Conservation (phyloP, 2,113 vertebrate genomes). For the Bubo bubo region DNA sequence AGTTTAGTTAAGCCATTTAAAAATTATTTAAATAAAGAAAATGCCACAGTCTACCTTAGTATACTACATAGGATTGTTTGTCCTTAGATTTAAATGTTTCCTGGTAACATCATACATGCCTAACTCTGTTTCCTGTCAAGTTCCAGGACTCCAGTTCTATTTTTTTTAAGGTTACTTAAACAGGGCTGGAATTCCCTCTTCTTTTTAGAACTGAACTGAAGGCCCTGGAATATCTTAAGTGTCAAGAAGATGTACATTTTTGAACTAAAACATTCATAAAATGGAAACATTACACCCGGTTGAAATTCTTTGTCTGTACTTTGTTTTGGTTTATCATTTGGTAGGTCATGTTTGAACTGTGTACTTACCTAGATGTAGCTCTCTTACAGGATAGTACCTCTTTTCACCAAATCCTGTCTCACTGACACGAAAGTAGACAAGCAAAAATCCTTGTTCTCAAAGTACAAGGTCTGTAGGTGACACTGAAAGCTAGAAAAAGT, state of each 20-base stretch:
- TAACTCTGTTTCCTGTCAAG: not conserved
- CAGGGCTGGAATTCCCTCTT: not conserved
- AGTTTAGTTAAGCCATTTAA: not conserved
- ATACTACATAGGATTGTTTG: not conserved
- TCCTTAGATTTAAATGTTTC: not conserved
- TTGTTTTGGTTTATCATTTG: not conserved
- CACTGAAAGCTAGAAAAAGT: not conserved
- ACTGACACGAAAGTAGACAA: not conserved
- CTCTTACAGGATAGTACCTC: not conserved
- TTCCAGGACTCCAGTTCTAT: not conserved
- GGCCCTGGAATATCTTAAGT: not conserved
- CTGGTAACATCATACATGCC: not conserved
- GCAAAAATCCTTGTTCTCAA: not conserved
- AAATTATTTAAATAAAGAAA: not conserved
- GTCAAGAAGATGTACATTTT: not conserved
- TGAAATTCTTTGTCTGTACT: not conserved
- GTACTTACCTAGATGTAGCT: not conserved
- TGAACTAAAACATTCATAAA: not conserved
- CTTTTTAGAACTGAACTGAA: not conserved
- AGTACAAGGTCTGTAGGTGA: not conserved
- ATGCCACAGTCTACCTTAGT: rapidly evolving
- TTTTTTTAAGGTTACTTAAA: not conserved
- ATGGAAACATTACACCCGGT: not conserved
- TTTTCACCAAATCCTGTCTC: not conserved
- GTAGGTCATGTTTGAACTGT: not conserved